Evolutionary conservation across 2,797 vertebrate species (phyloP), one percentile per base, ranked within the genome.

Genomic region (Psittacula echo): DNA sequence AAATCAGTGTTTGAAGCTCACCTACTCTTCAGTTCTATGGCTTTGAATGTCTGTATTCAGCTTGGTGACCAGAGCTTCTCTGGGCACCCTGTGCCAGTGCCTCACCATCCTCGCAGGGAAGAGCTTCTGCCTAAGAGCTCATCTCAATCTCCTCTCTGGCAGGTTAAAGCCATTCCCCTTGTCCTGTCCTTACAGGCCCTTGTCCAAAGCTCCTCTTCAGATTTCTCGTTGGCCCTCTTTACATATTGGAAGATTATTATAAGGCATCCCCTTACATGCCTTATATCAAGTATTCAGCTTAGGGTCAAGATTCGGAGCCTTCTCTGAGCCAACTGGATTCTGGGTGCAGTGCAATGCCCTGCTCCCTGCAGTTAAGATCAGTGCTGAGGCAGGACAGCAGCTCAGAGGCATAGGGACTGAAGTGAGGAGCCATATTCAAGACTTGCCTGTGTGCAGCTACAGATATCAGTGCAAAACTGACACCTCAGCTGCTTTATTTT

Each of bases 331-430:
- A 34, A 65, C 8, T 1, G 7, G 56, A 37, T 22, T 13, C 7
- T 12, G 26, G 5, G 20, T 66, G 22, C 66, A 18, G 11, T 3
- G 5, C 30, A 9, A 1, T 11, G 44, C 70, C 70, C 56, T 45
- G 17, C n/a, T 20, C 5, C 47, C 30, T 15, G 6, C 47, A 45
- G 48, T 61, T 65, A 60, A 16, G 39, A 34, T 17, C 56, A 5
- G 15, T 2, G 12, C 42, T 5, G 32, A 11, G 50, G 73, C 54
- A 53, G 66, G 60, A 15, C 2, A 1, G 48, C 5, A 45, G 37
- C 11, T 30, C 3, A 1, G 24, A 41, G 44, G 3, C 19, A 24
- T 0, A 0, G 68, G 64, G 2, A 3, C 29, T 32, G 27, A 14
- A 4, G 78, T 50, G 44, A 61, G 58, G 34, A n/a, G 10, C 14